Evolutionary conservation across 2,888 invertebrate species (phyloP).

Genomic region (Orthosia cruda): DNA sequence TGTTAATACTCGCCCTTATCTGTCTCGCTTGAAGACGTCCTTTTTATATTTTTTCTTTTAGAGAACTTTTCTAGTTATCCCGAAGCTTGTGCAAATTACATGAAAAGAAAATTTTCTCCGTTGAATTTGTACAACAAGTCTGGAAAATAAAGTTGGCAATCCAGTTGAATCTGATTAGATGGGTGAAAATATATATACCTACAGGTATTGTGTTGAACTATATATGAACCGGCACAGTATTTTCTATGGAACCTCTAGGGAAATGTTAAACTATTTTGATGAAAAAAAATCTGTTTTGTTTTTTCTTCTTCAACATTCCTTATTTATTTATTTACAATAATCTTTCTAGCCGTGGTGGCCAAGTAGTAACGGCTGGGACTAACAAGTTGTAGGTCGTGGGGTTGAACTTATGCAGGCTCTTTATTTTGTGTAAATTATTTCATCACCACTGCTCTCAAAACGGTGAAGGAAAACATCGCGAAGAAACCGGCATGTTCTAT

Average conservation of each 20-base stretch:
- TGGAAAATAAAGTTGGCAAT: conserved; percentile 60
- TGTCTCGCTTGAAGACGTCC: conserved; percentile 33
- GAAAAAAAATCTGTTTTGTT: no score
- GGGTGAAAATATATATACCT: conserved; percentile 12
- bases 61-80: conserved; percentile 70
- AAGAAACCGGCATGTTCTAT: no score
- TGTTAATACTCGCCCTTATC: conserved; percentile 62
- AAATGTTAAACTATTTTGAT: neutral
- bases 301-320: no score
- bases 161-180: conserved; percentile 44
- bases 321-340: no score
- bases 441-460: no score
- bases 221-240: neutral
- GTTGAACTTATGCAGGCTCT: no score
- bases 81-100: conserved; percentile 62
- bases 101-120: conserved; percentile 51
- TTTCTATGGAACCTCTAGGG: conserved; percentile 9
- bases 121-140: conserved; percentile 61
- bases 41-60: conserved; percentile 56
- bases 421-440: no score
- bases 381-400: no score
- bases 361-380: no score
- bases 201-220: neutral
- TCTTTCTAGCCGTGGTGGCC: no score
- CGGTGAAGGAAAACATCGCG: no score